Evolutionary conservation across 2,113 vertebrate genomes (phyloP).

Genomic region (Engystomops pustulosus): DNA sequence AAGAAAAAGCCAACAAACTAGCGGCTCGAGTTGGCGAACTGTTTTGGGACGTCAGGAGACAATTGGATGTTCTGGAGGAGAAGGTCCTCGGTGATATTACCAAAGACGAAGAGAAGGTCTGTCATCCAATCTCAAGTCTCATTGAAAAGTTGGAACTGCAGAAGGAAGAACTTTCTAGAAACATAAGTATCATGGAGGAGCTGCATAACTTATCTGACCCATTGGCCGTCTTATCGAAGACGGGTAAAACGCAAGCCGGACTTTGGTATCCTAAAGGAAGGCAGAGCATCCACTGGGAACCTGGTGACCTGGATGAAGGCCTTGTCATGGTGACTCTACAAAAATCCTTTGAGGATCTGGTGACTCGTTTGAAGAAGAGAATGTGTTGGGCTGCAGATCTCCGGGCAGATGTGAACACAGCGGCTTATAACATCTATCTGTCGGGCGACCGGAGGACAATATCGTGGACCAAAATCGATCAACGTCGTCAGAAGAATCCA

Average conservation of each 20-base stretch:
- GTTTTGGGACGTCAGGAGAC: too few species aligned
- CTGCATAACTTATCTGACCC: too few species aligned
- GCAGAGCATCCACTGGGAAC: background rate
- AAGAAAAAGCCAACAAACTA: too few species aligned
- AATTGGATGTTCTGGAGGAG: too few species aligned
- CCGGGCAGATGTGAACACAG: background rate
- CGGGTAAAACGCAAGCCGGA: background rate
- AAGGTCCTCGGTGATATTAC: too few species aligned
- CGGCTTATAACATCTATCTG: background rate
- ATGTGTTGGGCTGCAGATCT: too few species aligned
- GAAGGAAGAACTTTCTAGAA: too few species aligned
- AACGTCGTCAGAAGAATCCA: background rate
- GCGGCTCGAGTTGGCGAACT: too few species aligned
- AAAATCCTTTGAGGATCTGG: background rate
- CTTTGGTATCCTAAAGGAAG: background rate
- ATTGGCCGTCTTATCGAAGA: background rate
- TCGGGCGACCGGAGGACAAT: background rate
- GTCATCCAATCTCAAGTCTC: too few species aligned
- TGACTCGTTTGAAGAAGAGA: background rate
- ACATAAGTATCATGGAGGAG: too few species aligned
- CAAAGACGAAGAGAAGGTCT: too few species aligned
- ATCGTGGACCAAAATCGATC: background rate
- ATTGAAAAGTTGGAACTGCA: too few species aligned
- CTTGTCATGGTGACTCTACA: background rate
- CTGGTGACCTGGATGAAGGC: background rate